Percentiles rank a stretch among this genome's conserved stretches.
Conservation (phyloP, 2,888 invertebrate genomes). For the Scelioninae gen. 1 region DNA sequence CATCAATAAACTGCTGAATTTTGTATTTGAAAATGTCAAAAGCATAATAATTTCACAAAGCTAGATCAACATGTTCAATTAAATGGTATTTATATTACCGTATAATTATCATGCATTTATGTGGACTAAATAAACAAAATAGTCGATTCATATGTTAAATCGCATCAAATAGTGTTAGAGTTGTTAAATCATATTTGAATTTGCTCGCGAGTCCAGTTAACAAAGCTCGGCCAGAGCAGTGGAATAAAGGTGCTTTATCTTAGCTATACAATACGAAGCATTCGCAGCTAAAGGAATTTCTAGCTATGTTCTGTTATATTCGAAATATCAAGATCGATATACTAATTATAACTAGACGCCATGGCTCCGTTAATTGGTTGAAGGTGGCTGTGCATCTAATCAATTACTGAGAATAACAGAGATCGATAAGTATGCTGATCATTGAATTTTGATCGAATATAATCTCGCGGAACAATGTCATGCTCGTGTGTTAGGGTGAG, state of each 20-base stretch:
- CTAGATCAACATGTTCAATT: too few relatives aligned
- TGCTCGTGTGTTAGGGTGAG: conserved; percentile 1
- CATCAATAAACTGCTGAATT: too few relatives aligned
- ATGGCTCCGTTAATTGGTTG: conserved; percentile 8
- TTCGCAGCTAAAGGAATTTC: conserved; percentile 2
- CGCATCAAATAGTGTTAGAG: neutral
- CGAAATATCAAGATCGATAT: conserved; percentile 33
- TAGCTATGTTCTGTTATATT: conserved; percentile 9
- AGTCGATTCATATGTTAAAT: neutral
- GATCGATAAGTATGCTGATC: conserved; percentile 6
- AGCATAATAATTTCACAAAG: too few relatives aligned
- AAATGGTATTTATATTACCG: neutral
- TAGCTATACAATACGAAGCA: conserved; percentile 4
- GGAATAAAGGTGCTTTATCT: conserved; percentile 9
- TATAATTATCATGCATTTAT: neutral
- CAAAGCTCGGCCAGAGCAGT: neutral
- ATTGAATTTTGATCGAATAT: conserved; percentile 22
- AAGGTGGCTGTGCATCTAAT: neutral
- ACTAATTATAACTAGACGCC: conserved; percentile 18
- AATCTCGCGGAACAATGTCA: conserved; percentile 23
- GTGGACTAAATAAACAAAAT: too few relatives aligned
- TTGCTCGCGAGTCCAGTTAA: conserved; percentile 1
- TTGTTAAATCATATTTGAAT: conserved; percentile 13
- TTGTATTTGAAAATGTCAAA: too few relatives aligned
- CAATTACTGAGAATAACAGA: conserved; percentile 7